phyloP scores from a whole-genome alignment of 2,113 vertebrate genomes.

The Puntigrus tetrazona region DNA sequence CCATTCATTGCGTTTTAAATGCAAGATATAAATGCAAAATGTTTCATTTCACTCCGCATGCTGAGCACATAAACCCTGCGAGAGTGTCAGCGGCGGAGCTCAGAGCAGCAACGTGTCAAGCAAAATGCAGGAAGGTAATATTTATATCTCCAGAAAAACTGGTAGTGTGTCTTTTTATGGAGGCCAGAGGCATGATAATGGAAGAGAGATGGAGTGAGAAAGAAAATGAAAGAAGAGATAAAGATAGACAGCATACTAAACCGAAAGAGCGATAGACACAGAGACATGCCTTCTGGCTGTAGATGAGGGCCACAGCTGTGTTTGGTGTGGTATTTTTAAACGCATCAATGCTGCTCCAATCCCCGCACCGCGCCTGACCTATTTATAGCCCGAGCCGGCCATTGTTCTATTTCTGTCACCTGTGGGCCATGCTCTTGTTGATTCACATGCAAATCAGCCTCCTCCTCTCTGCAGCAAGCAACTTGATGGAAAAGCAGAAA shows the following conservation, averaged over 20 bases:
- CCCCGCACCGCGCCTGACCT: slow-evolving; percentile 96
- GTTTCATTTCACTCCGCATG: slow-evolving; percentile 6
- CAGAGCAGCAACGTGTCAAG: slow-evolving; percentile 43
- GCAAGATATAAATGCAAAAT: not conserved
- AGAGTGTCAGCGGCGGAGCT: slow-evolving; percentile 12
- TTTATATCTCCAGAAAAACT: slow-evolving; percentile 48
- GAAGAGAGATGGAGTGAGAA: slow-evolving; percentile 3
- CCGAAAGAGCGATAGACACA: slow-evolving; percentile 45
- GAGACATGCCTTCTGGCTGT: slow-evolving; percentile 78
- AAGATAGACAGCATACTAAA: slow-evolving; percentile 54
- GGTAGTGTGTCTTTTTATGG: slow-evolving; percentile 49
- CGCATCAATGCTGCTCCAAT: slow-evolving; percentile 98
- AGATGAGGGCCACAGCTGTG: slow-evolving; percentile 95
- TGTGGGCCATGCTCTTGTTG: slow-evolving; percentile 95
- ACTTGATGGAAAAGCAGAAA: slow-evolving; percentile 53
- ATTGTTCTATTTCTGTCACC: slow-evolving; percentile 99
- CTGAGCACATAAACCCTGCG: not conserved
- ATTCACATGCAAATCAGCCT: slow-evolving; percentile 98
- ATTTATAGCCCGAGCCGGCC: slow-evolving; percentile 98
- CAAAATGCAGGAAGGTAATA: slow-evolving; percentile 39
- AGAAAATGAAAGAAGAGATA: slow-evolving; percentile 53
- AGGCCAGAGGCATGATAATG: slow-evolving; percentile 22
- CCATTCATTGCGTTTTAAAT: not conserved
- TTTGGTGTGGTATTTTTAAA: slow-evolving; percentile 99
- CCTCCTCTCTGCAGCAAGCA: slow-evolving; percentile 75